phyloP scores from a whole-genome alignment of 2,888 invertebrate species.

The Drosophila mayaguana region DNA sequence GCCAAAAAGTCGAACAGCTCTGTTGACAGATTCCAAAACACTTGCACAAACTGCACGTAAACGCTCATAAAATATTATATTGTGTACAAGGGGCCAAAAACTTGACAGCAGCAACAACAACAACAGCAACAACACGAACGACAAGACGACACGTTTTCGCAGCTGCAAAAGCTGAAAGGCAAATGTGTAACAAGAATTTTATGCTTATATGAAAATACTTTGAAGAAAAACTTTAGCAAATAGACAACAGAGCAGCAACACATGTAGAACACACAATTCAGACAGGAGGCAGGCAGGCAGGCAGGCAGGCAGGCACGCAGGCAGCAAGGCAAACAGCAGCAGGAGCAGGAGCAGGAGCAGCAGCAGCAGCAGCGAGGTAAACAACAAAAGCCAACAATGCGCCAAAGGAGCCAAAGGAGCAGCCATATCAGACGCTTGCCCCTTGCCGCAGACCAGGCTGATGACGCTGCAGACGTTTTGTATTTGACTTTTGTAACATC shows the following conservation, averaged over 20 bases:
- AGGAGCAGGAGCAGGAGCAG: background rate
- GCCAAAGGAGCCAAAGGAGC: slow-evolving; percentile 58
- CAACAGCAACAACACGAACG: slow-evolving; percentile 13
- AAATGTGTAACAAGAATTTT: slow-evolving; percentile 60
- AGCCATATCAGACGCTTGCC: slow-evolving; percentile 49
- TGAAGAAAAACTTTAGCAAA: slow-evolving; percentile 60
- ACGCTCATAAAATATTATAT: slow-evolving; percentile 56
- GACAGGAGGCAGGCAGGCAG: slow-evolving; percentile 31
- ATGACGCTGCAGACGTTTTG: slow-evolving; percentile 71
- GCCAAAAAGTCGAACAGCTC: slow-evolving; percentile 67
- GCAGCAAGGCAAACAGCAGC: no score
- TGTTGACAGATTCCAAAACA: slow-evolving; percentile 76
- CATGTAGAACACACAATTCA: slow-evolving; percentile 26
- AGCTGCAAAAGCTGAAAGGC: slow-evolving; percentile 45
- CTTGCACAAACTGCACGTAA: slow-evolving; percentile 64
- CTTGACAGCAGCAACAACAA: slow-evolving; percentile 35
- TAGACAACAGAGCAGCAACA: slow-evolving; percentile 58
- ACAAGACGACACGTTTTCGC: slow-evolving; percentile 16
- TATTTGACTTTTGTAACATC: slow-evolving; percentile 77
- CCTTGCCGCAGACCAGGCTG: slow-evolving; percentile 37
- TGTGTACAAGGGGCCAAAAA: slow-evolving; percentile 37
- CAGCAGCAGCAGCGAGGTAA: slow-evolving; percentile 19
- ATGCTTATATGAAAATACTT: slow-evolving; percentile 59
- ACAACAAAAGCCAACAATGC: slow-evolving; percentile 67
- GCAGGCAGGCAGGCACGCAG: background rate